These are phyloP conservation scores for Agrotis puta DNA, from an alignment of 2,888 invertebrate genomes.

Conservation along the genomic window DNA sequence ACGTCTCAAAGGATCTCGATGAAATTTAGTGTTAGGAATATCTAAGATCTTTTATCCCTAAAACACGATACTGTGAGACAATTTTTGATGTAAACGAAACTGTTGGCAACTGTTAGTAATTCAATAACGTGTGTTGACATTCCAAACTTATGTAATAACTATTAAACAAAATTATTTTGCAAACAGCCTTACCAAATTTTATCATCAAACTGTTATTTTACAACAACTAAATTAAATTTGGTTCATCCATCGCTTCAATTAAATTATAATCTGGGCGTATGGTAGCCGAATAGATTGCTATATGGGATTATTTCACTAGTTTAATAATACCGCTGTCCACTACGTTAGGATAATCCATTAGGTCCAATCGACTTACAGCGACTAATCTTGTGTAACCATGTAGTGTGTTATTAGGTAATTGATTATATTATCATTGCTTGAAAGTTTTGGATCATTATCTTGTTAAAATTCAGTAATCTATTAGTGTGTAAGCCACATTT, in stretches of 20 bases:
- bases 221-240: slow-evolving; percentile 38
- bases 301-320: slow-evolving; percentile 35
- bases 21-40: too few relatives aligned
- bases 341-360: slow-evolving; percentile 26
- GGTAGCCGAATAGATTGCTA: slow-evolving; percentile 41
- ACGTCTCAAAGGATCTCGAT: too few relatives aligned
- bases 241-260: slow-evolving; percentile 41
- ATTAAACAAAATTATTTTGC: slow-evolving; percentile 20
- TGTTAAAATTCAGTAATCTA: background rate
- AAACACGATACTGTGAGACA: too few relatives aligned
- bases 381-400: slow-evolving; percentile 22
- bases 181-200: slow-evolving; percentile 14
- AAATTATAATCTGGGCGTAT: slow-evolving; percentile 47
- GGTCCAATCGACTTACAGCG: slow-evolving; percentile 32
- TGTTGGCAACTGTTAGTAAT: background rate
- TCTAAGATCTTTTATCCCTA: too few relatives aligned
- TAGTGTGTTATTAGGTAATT: background rate
- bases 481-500: background rate
- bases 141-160: slow-evolving; percentile 6
- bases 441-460: background rate
- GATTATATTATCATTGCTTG: background rate
- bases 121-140: background rate
- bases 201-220: slow-evolving; percentile 10
- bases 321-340: slow-evolving; percentile 39
- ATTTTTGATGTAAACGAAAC: too few relatives aligned